Base-by-base conservation (phyloP, 2,888 invertebrate species). In the Drosophila anceps region DNA sequence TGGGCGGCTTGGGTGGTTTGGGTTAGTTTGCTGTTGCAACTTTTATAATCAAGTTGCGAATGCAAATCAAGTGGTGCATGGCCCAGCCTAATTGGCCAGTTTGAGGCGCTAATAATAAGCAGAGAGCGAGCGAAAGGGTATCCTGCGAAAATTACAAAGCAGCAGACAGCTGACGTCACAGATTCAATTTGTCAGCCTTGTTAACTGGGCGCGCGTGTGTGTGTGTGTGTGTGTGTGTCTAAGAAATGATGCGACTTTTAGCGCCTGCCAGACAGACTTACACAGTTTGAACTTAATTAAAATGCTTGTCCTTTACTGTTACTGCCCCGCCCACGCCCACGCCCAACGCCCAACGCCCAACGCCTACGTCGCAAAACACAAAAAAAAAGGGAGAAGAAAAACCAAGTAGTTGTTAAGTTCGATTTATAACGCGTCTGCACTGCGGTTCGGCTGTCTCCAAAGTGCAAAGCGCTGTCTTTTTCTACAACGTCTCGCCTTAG, bases 261-360 rank as follows among this genome's bases (percentile, higher is more conserved):
- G 76, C 87, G 91, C 81, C 84, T 78, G 64, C 79, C 62, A 73
- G 55, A 29, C 76, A 69, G 76, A 79, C 72, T 71, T 67, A 62
- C 69, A 79, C 69, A 79, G 75, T 82, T 87, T 81, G 87, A 84
- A 87, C 91, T 91, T 91, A 91, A 91, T 91, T 91, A 91, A 90
- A 91, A 87, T 82, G 79, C 83, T 88, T 88, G 86, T 82, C 54
- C 54, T 54, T 27, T 27, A 33, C 54, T 54, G 54, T 20, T 37
- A 39, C 54, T 35, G 35, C n/a, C 27, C 37, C 37, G 37, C 53
- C 37, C 35, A 31, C 53, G 43, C 48, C 48, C 29, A 24, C 31
- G 43, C 10, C 43, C 31, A 66, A 31, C 53, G 43, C 48, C 48
- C 29, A 24, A n/a, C 31, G 43, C 10, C 43, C 31, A 66, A n/a